Evolutionary conservation across 2,888 invertebrate species (phyloP).

Genomic region (Tupiocoris notatus): DNA sequence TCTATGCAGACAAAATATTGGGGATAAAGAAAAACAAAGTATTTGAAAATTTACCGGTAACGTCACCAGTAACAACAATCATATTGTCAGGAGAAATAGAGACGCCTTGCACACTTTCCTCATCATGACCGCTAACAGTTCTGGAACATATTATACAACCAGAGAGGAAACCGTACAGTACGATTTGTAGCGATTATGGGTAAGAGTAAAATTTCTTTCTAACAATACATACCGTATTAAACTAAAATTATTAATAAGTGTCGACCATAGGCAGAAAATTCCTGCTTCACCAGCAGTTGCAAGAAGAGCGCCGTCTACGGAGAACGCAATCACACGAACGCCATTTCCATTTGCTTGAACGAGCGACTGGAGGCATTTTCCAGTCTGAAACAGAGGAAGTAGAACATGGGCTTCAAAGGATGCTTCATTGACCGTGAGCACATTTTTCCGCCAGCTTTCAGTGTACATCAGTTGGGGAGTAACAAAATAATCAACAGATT

Average conservation of each 20-base stretch:
- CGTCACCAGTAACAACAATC: constrained; percentile 44
- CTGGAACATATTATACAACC: constrained; percentile 46
- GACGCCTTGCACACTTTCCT: constrained; percentile 46
- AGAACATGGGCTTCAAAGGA: not conserved
- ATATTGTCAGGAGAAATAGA: constrained; percentile 44
- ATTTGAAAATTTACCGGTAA: constrained; percentile 40
- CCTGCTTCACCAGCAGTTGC: constrained; percentile 73
- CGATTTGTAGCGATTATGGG: too few species aligned
- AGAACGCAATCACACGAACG: constrained; percentile 66
- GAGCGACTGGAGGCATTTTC: constrained; percentile 56
- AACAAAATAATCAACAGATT: too few species aligned
- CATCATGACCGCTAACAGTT: constrained; percentile 46
- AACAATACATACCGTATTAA: constrained; percentile 15
- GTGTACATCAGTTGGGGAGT: too few species aligned
- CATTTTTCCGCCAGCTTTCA: too few species aligned
- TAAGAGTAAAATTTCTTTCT: too few species aligned
- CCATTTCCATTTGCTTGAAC: constrained; percentile 67
- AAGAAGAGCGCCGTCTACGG: constrained; percentile 64
- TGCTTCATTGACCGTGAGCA: too few species aligned
- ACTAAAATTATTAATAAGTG: constrained; percentile 54
- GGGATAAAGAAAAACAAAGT: not conserved
- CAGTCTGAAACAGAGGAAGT: constrained; percentile 8
- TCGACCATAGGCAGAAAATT: constrained; percentile 68
- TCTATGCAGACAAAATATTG: too few species aligned
- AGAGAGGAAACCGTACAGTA: too few species aligned